Percentiles rank a stretch among this genome's conserved stretches.
Conservation (phyloP, 1,140 invertebrate genomes). For the Tetraneura akinire region DNA sequence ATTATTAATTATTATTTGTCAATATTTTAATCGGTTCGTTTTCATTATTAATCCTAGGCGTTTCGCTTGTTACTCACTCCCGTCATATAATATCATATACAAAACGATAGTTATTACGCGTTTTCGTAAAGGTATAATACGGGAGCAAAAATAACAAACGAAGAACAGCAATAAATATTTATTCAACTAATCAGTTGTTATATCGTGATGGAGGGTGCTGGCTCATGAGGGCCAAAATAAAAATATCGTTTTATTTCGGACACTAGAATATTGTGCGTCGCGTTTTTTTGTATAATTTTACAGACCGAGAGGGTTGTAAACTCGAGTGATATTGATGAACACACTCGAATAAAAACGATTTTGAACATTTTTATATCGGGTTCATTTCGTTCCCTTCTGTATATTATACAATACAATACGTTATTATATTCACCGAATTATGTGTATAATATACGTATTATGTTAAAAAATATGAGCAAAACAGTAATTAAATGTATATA, state of each 20-base stretch:
- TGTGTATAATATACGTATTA: no score
- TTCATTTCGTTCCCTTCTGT: no score
- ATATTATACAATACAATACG: no score
- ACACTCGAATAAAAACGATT: neutral
- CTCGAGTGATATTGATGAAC: neutral
- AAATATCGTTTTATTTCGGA: neutral
- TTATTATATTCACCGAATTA: no score
- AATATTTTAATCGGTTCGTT: conserved; percentile 30
- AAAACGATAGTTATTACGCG: neutral
- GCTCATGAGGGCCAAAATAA: neutral
- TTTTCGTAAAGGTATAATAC: no score
- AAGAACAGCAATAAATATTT: conserved; percentile 6
- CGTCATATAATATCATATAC: neutral
- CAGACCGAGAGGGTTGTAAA: no score
- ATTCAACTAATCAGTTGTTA: neutral
- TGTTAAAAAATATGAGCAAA: no score
- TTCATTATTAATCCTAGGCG: conserved; percentile 1
- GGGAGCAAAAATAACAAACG: neutral
- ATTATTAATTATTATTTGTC: neutral
- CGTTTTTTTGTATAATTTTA: no score
- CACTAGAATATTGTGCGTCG: neutral
- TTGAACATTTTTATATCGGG: neutral
- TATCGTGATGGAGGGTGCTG: neutral
- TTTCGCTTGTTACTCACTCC: conserved; percentile 1
- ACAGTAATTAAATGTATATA: no score